Evolutionary conservation across 2,113 vertebrate species (phyloP).

Genomic region (Zosterops lateralis): DNA sequence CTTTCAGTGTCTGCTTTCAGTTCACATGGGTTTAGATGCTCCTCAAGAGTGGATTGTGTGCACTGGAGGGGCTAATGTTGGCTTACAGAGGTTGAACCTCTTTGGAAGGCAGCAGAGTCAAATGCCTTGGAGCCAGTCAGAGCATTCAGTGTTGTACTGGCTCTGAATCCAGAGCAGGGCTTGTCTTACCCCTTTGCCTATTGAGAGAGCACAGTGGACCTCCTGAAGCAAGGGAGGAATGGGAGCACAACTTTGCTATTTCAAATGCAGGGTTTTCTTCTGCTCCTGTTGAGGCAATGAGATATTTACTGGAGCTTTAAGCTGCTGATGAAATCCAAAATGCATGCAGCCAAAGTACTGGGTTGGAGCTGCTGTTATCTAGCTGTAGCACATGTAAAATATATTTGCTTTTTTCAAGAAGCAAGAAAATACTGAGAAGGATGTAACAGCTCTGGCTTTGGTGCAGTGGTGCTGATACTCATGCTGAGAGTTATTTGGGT

Average conservation of each 20-base stretch:
- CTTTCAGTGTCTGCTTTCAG: background rate
- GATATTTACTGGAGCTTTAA: conserved; percentile 21
- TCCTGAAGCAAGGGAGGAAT: background rate
- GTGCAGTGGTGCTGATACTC: background rate
- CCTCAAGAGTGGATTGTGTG: background rate
- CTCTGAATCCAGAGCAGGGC: background rate
- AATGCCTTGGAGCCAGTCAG: background rate
- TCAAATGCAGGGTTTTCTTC: background rate
- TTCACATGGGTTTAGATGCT: background rate
- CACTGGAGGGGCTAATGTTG: background rate
- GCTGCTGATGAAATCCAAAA: conserved; percentile 24
- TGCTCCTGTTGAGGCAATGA: background rate
- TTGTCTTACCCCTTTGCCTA: background rate
- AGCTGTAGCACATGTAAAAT: conserved; percentile 32
- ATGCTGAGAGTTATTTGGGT: background rate
- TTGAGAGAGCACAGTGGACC: background rate
- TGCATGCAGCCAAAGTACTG: background rate
- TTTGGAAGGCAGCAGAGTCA: background rate
- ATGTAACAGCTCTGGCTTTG: background rate
- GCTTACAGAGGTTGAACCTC: background rate
- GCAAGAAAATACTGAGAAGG: background rate
- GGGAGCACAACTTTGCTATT: background rate
- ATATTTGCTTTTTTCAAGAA: background rate
- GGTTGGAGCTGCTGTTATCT: conserved; percentile 48
- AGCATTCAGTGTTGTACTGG: background rate